Base-by-base conservation (phyloP, 2,113 vertebrate species). In the Strix uralensis region DNA sequence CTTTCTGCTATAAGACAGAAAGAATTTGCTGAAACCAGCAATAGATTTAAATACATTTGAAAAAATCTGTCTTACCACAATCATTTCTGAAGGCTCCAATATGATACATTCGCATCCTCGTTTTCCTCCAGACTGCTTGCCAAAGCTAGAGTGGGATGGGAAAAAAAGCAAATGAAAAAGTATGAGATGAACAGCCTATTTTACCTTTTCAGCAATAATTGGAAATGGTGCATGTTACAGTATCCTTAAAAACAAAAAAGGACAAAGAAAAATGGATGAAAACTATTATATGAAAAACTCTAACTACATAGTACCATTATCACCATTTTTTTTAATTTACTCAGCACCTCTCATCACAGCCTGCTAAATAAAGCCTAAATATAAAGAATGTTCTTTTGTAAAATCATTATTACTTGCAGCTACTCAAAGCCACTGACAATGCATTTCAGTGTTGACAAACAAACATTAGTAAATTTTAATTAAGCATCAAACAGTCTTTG, bases 11-110 rank as follows among this genome's bases (percentile, higher is more conserved):
- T 23, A 81, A 85, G 81, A 36, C 66, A 94, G 81, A 94, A 91
- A 93, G 71, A 83, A 95, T 61, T 27, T 92, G 94, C 91, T 95
- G 95, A 97, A 96, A 58, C 32, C 89, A 95, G 93, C 86, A 88
- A 79, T 63, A 86, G 78, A 82, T 95, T 94, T 95, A 91, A 96
- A 95, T 70, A 94, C n/a, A 59, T 73, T 58, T 86, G 58, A 85
- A 90, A 81, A 36, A 51, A 54, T 83, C 30, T 58, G 52, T 96
- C 99, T 99, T 98, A 99, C 99, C 99, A 99, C 99, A 97, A 99
- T 99, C 99, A 99, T 99, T 98, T 99, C 99, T 97, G 99, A 99
- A 95, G 99, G 99, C 97, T 99, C 99, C 98, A 99, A 96, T 93
- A 99, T 99, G 98, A 99, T 99, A 98, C 99, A 99, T 97, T 99